Conservation (phyloP, 2,113 vertebrate species). For the Myocastor coypus region DNA sequence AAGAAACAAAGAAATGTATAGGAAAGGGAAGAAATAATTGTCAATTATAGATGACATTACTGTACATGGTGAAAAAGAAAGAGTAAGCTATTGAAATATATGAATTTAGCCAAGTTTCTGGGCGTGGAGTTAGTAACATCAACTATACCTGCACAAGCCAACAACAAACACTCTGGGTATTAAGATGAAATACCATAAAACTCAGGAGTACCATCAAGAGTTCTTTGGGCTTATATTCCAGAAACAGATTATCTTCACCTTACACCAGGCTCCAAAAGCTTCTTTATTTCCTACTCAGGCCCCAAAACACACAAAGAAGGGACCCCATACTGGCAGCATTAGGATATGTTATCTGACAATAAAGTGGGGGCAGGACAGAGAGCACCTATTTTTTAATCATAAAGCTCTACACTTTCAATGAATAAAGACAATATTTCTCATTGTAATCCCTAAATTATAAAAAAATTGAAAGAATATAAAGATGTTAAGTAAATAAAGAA, state of each 20-base stretch:
- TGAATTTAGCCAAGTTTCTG: slow-evolving; percentile 15
- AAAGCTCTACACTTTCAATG: background rate
- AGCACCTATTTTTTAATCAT: background rate
- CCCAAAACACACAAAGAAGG: background rate
- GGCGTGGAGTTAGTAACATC: background rate
- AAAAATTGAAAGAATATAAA: slow-evolving; percentile 15
- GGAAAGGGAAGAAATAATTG: background rate
- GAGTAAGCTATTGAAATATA: background rate
- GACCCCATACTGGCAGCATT: background rate
- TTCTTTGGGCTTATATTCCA: background rate
- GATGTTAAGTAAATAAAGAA: background rate
- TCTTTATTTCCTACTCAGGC: background rate
- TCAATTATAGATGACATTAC: background rate
- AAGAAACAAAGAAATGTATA: background rate
- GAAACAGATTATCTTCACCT: background rate
- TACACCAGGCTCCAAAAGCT: background rate
- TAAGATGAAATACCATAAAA: slow-evolving; percentile 21
- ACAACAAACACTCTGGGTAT: background rate
- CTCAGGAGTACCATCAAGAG: background rate
- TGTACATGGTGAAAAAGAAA: background rate
- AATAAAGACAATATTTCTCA: slow-evolving; percentile 1
- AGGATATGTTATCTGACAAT: background rate
- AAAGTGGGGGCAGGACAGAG: background rate
- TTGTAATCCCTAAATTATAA: slow-evolving; percentile 20
- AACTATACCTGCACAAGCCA: background rate